Base-by-base conservation (phyloP, 2,797 vertebrate species). In the Strix occidentalis region DNA sequence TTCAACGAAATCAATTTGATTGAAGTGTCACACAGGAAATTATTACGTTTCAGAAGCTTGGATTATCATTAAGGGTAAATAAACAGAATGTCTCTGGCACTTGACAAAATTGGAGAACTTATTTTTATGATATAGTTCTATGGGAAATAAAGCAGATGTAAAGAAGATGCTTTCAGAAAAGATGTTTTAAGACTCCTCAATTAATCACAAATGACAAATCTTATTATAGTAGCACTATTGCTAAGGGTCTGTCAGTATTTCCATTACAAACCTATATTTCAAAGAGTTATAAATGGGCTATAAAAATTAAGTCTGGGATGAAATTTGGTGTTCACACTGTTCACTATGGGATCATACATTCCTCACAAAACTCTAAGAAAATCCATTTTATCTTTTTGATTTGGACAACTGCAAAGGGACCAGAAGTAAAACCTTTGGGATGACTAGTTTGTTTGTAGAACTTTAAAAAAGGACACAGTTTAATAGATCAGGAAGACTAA, bases 11-110 rank as follows among this genome's bases (percentile, higher is more conserved):
- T 96, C 90, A 87, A 31, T 93, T 97, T 97, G 95, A 97, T 94
- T 97, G 94, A 97, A 97, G 76, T 87, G 66, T 95, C 81, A 96
- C 68, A 56, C 35, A 94, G 96, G 51, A 96, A 92, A 96, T 97
- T 97, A 97, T 95, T 96, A 87, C 53, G 70, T 96, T 94, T 96
- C 97, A 96, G 90, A 96, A 97, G 77, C 83, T 87, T 92, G 81
- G 66, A 96, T 97, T 96, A 97, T 96, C 87, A 87, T 91, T 95
- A 97, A 94, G 72, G 41, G 63, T 96, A 98, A 97, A 98, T 88
- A 98, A 97, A 77, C 74, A 96, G 89, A 97, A 95, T 91, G 60
- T 84, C 43, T 94, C 66, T 97, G 79, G 93, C 89, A 97, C 65
- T 95, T 93, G 87, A 93, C 16, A 89, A 97, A 97, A 97, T 86